Evolutionary conservation across 1,140 invertebrate species (phyloP), one percentile per base, ranked within the genome.

Genomic region (Oncopodura yosiiana): DNA sequence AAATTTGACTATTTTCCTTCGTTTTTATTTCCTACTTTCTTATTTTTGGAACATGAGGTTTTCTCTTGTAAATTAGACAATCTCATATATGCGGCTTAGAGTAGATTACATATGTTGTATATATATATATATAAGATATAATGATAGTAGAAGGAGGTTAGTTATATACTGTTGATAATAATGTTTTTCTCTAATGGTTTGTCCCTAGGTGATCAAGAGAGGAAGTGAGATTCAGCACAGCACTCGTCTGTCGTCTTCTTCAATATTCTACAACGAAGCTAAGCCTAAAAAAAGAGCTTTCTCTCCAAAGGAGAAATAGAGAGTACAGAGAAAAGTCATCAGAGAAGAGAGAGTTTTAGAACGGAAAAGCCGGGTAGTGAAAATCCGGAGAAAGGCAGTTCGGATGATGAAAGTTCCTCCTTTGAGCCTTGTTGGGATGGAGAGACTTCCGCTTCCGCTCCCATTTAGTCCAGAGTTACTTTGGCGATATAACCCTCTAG

Each of bases 381-480:
- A n/a, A n/a, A n/a, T n/a, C n/a, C n/a, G n/a, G n/a, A 55, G 52
- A 48, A 55, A 58, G 34, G 46, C 48, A 46, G 56, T 64, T 53
- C 54, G 51, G 56, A 63, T 61, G 63, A 71, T 71, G 69, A 69
- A 70, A 68, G 68, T 71, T 57, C 66, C 69, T 58, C 69, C 69
- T 45, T 65, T 71, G 60, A 68, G 67, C 38, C 61, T 71, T 53
- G 67, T 67, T 51, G 65, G 66, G 52, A 77, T 81, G 71, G 75
- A 82, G 62, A 73, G 79, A 49, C 72, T 81, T 49, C 76, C 78
- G 54, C 75, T 81, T 64, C 74, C 78, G 24, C 63, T 81, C 57
- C 77, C 83, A 29, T 86, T 85, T 73, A 82, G 77, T 67, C 77
- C 86, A 37, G 85, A 88, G 62, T 71, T 90, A 18, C 70, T 91